Evolutionary conservation across 2,113 vertebrate genomes (phyloP), one percentile per base, ranked within the genome.

Genomic region (Miniopterus natalensis): DNA sequence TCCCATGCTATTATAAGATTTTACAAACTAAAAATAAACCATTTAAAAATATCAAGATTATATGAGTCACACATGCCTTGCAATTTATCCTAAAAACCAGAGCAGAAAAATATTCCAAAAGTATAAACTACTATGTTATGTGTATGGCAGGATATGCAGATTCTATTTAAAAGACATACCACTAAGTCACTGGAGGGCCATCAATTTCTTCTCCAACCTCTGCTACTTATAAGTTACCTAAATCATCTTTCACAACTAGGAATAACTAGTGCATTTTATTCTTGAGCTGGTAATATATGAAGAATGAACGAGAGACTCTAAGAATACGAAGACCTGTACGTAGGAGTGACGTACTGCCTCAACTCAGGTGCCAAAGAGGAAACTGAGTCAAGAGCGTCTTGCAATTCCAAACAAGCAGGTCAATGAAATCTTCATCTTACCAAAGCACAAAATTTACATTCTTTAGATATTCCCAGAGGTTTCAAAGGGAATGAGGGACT

Each of bases 51-150:
- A 68, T 71, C 49, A 88, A 95, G 63, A 10, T 2, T 73, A 29
- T 15, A 15, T 49, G 73, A 88, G 15, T 70, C 77, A n/a, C 36
- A 66, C 2, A 36, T 81, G 66, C 57, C 25, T 45, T 87, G 59
- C 1, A 96, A 94, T 84, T 71, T 73, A 89, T 74, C 29, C 49
- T 89, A 87, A 96, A 75, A 78, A 29, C 2, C 23, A 84, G 59
- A 27, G 17, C 66, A 78, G 9, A 85, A 86, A 86, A 85, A 70
- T 73, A 87, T 42, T 57, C 27, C 42, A 57, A 59, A 95, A 75
- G 40, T 51, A 70, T 13, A 80, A 80, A 90, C 13, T 45, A 77
- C 4, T 31, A 2, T 49, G 7, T 36, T 75, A 51, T 29, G 2
- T 36, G 4, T 63, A 36, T 17, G n/a, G 17, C 1, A 77, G 36